Percentiles rank a stretch among this genome's conserved stretches.
phyloP scores from a whole-genome alignment of 2,888 invertebrate genomes.

The Argyra leucocephala region DNA sequence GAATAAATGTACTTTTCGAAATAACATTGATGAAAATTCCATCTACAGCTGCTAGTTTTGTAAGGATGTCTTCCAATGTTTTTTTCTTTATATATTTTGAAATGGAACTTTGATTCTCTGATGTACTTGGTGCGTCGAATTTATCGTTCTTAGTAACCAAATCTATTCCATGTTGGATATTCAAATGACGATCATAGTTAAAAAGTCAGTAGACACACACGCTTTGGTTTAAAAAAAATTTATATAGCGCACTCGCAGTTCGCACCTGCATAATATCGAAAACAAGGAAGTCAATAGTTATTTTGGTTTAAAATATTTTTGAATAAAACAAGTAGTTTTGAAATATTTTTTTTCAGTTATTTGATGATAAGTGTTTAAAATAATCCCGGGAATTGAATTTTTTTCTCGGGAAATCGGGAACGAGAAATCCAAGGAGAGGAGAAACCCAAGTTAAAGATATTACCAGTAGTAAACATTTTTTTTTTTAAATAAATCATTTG shows the following conservation, averaged over 20 bases:
- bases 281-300: no score
- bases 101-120: slow-evolving; percentile 13
- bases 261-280: no score
- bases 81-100: slow-evolving; percentile 11
- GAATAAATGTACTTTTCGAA: slow-evolving; percentile 8
- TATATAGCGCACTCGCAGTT: no score
- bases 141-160: slow-evolving; percentile 10
- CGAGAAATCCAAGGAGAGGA: slow-evolving; percentile 9
- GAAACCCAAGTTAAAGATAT: neutral
- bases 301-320: no score
- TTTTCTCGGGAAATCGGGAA: slow-evolving; percentile 8
- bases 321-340: no score
- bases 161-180: slow-evolving; percentile 7
- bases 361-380: neutral
- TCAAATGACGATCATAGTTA: no score
- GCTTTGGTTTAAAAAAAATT: no score
- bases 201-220: no score
- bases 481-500: no score
- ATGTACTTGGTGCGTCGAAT: slow-evolving; percentile 10
- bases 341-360: neutral
- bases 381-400: slow-evolving; percentile 7
- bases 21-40: slow-evolving; percentile 2
- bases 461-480: no score
- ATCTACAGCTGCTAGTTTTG: slow-evolving; percentile 8
- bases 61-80: slow-evolving; percentile 9